These are phyloP conservation scores for Mustelus asterias DNA, from an alignment of 2,113 vertebrate species.

Conservation along the genomic window DNA sequence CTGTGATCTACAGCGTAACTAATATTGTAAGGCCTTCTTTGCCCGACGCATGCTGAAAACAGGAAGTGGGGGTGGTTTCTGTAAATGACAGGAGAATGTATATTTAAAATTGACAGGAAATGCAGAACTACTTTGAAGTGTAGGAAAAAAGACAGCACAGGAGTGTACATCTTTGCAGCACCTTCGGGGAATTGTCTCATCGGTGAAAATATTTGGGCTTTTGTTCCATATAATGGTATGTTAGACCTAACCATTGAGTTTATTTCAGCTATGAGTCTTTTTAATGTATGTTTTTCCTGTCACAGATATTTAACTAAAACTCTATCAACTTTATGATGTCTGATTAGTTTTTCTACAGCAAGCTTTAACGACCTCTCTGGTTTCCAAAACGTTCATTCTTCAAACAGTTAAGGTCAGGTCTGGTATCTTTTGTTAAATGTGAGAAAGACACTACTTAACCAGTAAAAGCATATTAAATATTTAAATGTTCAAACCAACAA, in stretches of 20 bases:
- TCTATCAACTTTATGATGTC: background rate
- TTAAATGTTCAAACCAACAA: background rate
- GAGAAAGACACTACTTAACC: background rate
- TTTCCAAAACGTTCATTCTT: background rate
- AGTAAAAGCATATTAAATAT: background rate
- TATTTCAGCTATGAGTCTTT: background rate
- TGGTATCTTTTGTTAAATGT: background rate
- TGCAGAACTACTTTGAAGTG: constrained; percentile 31
- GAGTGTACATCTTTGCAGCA: background rate
- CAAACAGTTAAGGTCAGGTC: background rate
- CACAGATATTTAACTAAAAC: background rate
- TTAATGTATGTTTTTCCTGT: constrained; percentile 1
- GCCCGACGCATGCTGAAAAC: constrained; percentile 4
- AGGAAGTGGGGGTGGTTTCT: constrained; percentile 38
- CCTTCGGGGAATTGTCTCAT: background rate
- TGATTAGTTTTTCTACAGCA: background rate
- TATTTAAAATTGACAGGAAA: constrained; percentile 34
- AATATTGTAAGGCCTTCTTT: constrained; percentile 20
- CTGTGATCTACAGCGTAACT: background rate
- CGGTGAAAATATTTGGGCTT: background rate
- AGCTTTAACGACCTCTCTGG: background rate
- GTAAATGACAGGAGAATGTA: constrained; percentile 32
- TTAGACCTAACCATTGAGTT: background rate
- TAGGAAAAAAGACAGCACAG: background rate
- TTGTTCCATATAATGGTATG: constrained; percentile 32